These are phyloP conservation scores for Tiaroga cobitis DNA, from an alignment of 2,797 vertebrate species.

Conservation along the genomic window DNA sequence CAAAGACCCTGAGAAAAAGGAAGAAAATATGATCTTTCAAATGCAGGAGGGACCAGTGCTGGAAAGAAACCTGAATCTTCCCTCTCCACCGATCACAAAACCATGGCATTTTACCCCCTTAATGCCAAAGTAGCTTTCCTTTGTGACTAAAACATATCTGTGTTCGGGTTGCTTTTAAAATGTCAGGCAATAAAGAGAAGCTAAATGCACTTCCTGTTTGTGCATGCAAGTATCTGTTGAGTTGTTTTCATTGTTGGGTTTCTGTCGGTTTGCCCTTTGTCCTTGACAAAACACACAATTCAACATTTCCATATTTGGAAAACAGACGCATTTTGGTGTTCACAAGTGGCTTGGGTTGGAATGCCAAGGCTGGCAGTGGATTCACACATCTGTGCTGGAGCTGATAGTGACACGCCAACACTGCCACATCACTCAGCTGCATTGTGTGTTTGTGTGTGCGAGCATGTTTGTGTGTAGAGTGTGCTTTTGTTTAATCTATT, in stretches of 20 bases:
- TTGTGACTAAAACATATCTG: neutral
- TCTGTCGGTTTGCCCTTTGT: constrained; percentile 29
- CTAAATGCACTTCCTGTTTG: constrained; percentile 25
- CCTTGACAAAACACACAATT: constrained; percentile 49
- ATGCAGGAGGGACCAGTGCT: constrained; percentile 16
- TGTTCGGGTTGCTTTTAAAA: neutral
- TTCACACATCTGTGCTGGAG: constrained; percentile 65
- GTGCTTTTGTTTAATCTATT: constrained; percentile 31
- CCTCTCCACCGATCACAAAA: constrained; percentile 18
- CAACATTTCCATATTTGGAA: constrained; percentile 58
- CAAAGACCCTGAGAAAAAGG: neutral
- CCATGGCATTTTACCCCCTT: constrained; percentile 27
- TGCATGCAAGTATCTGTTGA: constrained; percentile 15
- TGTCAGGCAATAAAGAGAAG: neutral
- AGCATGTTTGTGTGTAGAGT: constrained; percentile 24
- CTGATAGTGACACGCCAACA: constrained; percentile 59
- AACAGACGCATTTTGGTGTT: constrained; percentile 38
- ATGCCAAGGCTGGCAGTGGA: constrained; percentile 56
- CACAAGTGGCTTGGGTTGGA: constrained; percentile 60
- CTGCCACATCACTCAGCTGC: constrained; percentile 45
- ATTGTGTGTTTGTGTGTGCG: constrained; percentile 23
- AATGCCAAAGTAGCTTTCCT: constrained; percentile 13
- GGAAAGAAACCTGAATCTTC: constrained; percentile 17
- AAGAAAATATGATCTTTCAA: constrained; percentile 26
- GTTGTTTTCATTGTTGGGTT: constrained; percentile 24